Percentiles rank a stretch among this genome's conserved stretches.
These are phyloP conservation scores for Pogonomyrmex californicus DNA, from an alignment of 1,140 invertebrate genomes.

Conservation along the genomic window DNA sequence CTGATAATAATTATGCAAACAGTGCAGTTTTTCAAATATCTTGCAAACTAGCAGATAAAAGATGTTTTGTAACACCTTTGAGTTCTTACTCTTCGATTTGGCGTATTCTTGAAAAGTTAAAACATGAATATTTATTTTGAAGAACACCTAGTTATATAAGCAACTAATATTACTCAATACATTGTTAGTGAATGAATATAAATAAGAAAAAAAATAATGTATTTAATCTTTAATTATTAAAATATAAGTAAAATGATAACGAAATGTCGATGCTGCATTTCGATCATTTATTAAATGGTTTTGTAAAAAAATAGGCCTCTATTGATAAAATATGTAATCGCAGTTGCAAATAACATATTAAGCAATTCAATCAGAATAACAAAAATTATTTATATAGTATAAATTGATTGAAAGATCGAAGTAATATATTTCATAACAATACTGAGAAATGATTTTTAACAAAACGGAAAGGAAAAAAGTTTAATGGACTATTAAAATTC, in stretches of 20 bases:
- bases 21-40: constrained; percentile 31
- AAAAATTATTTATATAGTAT: background rate
- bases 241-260: constrained; percentile 4
- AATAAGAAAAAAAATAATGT: background rate
- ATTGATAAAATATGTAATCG: background rate
- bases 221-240: background rate
- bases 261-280: background rate
- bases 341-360: background rate
- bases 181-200: background rate
- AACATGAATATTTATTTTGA: constrained; percentile 21
- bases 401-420: constrained; percentile 14
- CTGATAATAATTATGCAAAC: constrained; percentile 45
- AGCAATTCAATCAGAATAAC: background rate
- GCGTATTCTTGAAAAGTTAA: constrained; percentile 31
- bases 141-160: constrained; percentile 4
- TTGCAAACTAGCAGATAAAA: constrained; percentile 22
- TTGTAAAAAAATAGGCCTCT: constrained; percentile 35
- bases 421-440: constrained; percentile 1
- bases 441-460: background rate
- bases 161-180: constrained; percentile 13
- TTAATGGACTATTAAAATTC: constrained; percentile 18
- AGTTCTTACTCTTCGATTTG: constrained; percentile 5
- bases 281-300: background rate
- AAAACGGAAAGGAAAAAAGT: background rate
- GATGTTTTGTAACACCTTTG: constrained; percentile 4